Conservation (phyloP, 2,888 invertebrate species). For the Neoascia interrupta region DNA sequence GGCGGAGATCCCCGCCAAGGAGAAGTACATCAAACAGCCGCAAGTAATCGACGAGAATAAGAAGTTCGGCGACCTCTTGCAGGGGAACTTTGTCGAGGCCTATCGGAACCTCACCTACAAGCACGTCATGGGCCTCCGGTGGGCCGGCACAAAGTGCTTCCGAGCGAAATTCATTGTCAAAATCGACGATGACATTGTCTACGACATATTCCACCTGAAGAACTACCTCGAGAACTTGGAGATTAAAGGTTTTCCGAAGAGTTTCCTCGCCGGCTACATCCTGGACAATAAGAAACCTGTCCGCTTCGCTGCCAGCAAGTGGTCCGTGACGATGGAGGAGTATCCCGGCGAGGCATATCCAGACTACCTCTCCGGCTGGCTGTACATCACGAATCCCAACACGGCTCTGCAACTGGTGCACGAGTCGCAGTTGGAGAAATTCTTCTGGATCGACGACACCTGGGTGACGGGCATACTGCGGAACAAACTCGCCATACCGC, state of each 20-base stretch:
- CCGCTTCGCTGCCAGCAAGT: constrained; percentile 86
- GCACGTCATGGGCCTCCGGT: constrained; percentile 89
- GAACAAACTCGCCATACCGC: constrained; percentile 81
- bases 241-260: constrained; percentile 74
- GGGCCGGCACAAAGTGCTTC: constrained; percentile 84
- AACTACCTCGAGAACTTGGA: constrained; percentile 79
- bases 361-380: constrained; percentile 90
- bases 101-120: constrained; percentile 91
- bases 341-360: constrained; percentile 84
- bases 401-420: constrained; percentile 82
- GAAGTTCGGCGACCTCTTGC: constrained; percentile 85
- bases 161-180: constrained; percentile 85
- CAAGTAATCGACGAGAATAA: constrained; percentile 83
- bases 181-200: constrained; percentile 90
- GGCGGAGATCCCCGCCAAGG: constrained; percentile 82
- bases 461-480: constrained; percentile 90
- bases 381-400: constrained; percentile 87
- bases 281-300: constrained; percentile 84
- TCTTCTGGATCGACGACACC: constrained; percentile 96
- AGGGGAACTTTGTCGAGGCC: constrained; percentile 88
- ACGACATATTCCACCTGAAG: constrained; percentile 84
- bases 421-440: constrained; percentile 82
- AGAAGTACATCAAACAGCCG: constrained; percentile 81
- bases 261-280: constrained; percentile 84
- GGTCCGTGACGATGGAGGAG: constrained; percentile 87